Conservation (phyloP, 1,140 invertebrate species). For the Pseudomyrmex flavicornis region DNA sequence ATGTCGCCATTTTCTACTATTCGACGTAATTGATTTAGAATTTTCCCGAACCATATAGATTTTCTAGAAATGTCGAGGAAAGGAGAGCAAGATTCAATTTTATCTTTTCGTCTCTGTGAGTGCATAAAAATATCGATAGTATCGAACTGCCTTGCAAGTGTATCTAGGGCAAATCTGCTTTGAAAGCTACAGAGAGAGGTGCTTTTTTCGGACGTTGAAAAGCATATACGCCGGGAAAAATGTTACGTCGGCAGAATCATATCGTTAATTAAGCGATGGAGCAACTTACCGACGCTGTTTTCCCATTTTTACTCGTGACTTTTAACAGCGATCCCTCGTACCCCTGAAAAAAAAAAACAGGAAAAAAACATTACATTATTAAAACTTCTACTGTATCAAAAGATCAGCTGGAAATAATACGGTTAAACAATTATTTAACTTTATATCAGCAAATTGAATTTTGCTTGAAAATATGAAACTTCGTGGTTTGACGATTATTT, state of each 20-base stretch:
- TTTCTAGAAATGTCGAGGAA: conserved; percentile 43
- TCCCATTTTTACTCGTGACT: conserved; percentile 99
- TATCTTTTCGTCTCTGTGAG: conserved; percentile 24
- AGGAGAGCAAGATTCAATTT: conserved; percentile 45
- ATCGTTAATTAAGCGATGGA: conserved; percentile 25
- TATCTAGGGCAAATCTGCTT: conserved; percentile 59
- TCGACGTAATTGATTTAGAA: conserved; percentile 48
- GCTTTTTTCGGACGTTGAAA: conserved; percentile 31
- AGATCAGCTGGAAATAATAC: background rate
- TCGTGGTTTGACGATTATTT: background rate
- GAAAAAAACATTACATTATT: conserved; percentile 77
- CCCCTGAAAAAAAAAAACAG: conserved; percentile 89
- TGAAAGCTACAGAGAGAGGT: conserved; percentile 28
- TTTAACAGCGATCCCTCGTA: conserved; percentile 99
- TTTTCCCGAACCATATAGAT: conserved; percentile 43
- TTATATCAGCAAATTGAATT: background rate
- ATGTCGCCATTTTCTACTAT: conserved; percentile 53
- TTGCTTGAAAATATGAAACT: background rate
- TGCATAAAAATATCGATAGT: conserved; percentile 40
- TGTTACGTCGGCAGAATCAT: conserved; percentile 5
- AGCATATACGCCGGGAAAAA: background rate
- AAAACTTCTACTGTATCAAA: background rate
- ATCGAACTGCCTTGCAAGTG: background rate
- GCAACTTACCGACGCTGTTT: conserved; percentile 98
- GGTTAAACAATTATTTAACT: background rate